Conservation (phyloP, 2,888 invertebrate species). For the Trachelus troglodyta region DNA sequence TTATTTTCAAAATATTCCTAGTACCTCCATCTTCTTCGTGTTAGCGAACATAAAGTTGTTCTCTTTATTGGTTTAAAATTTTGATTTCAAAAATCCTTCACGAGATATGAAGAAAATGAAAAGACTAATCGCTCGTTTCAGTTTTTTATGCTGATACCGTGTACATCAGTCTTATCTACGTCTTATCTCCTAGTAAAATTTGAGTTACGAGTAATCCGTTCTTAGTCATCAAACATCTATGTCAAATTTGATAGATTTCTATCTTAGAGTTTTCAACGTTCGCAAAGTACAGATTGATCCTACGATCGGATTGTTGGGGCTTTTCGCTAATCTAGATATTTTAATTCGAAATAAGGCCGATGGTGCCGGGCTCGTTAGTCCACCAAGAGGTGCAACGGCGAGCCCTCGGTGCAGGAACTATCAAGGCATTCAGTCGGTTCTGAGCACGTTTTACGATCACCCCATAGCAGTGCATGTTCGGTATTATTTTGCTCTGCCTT, state of each 20-base stretch:
- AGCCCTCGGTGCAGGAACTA: constrained; percentile 43
- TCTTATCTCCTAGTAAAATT: neutral
- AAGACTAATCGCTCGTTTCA: neutral
- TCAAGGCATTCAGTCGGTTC: constrained; percentile 57
- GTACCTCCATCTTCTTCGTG: neutral
- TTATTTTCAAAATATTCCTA: neutral
- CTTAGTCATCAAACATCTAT: neutral
- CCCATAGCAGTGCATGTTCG: constrained; percentile 44
- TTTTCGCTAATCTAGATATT: constrained; percentile 15
- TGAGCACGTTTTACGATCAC: constrained; percentile 56
- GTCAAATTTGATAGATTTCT: neutral
- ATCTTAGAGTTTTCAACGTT: neutral
- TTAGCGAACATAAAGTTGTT: too few relatives aligned
- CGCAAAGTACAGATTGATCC: neutral
- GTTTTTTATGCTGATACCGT: neutral
- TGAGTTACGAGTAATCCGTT: neutral
- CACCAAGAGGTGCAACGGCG: constrained; percentile 23
- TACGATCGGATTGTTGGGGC: neutral
- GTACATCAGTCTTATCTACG: neutral
- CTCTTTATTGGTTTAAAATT: too few relatives aligned
- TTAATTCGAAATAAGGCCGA: constrained; percentile 39
- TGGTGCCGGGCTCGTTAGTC: constrained; percentile 45
- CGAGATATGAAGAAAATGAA: neutral
- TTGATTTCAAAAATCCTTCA: neutral
- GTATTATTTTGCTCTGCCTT: constrained; percentile 52